Conservation (phyloP, 2,113 vertebrate species). For the Paraplagusia blochii region DNA sequence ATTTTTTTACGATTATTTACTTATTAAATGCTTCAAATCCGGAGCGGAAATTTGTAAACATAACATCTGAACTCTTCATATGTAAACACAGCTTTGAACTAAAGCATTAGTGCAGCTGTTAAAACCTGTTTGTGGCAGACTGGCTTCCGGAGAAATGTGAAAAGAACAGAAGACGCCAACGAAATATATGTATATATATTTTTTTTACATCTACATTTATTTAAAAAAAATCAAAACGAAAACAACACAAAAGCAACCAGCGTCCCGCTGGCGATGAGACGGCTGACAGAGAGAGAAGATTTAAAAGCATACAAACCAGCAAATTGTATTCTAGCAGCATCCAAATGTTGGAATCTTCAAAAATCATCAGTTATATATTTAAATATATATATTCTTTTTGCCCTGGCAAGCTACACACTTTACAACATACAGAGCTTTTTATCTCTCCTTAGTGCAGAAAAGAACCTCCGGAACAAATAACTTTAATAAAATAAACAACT, state of each 20-base stretch:
- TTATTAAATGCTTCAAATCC: no score
- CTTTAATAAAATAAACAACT: constrained; percentile 90
- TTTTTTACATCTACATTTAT: constrained; percentile 87
- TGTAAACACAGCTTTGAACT: no score
- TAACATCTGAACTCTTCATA: no score
- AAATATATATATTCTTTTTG: constrained; percentile 70
- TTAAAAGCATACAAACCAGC: constrained; percentile 92
- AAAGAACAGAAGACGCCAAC: not conserved
- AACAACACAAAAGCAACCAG: constrained; percentile 76
- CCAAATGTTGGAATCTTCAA: constrained; percentile 86
- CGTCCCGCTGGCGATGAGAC: constrained; percentile 86
- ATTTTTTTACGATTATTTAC: no score
- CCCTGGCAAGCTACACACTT: constrained; percentile 79
- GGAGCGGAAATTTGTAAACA: no score
- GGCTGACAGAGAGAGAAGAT: constrained; percentile 81
- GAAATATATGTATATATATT: not conserved
- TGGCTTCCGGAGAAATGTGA: not conserved
- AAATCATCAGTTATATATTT: constrained; percentile 76
- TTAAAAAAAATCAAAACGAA: constrained; percentile 62
- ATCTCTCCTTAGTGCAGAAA: constrained; percentile 82
- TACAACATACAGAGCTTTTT: constrained; percentile 81
- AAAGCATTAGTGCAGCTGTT: no score
- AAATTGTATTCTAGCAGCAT: constrained; percentile 90
- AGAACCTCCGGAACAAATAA: constrained; percentile 52
- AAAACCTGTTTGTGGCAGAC: no score